A percentile compares a stretch with the other conserved stretches of the same genome.
Conservation (phyloP, 2,113 vertebrate species). For the Cichladusa arquata region DNA sequence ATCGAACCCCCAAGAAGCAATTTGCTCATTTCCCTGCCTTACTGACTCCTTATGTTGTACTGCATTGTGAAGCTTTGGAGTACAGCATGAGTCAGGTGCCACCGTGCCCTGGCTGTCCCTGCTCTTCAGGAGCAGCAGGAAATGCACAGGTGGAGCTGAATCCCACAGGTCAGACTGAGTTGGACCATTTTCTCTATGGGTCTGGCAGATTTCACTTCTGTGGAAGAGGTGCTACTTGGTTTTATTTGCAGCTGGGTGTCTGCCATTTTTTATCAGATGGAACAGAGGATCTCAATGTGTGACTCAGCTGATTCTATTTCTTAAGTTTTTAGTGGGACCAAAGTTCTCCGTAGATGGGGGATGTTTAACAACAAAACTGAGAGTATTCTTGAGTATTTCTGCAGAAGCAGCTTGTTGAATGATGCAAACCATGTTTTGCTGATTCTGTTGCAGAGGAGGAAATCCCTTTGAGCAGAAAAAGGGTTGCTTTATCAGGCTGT, state of each 20-base stretch:
- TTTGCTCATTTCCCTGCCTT: neutral
- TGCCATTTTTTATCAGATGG: neutral
- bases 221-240: neutral
- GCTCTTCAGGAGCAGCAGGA: neutral
- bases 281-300: neutral
- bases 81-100: neutral
- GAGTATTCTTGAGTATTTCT: neutral
- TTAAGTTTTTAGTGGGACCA: neutral
- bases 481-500: accelerated
- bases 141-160: neutral
- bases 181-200: neutral
- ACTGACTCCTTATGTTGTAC: accelerated
- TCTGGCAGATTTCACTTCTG: neutral
- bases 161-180: neutral
- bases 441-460: neutral
- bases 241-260: neutral
- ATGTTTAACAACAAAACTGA: neutral
- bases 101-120: neutral
- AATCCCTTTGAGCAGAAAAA: neutral
- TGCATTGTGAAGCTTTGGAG: accelerated
- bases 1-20: neutral
- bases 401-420: neutral
- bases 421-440: neutral
- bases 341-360: neutral
- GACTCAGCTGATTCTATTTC: neutral